These are phyloP conservation scores for Pluvianellus socialis DNA, from an alignment of 2,113 vertebrate genomes.

Conservation along the genomic window DNA sequence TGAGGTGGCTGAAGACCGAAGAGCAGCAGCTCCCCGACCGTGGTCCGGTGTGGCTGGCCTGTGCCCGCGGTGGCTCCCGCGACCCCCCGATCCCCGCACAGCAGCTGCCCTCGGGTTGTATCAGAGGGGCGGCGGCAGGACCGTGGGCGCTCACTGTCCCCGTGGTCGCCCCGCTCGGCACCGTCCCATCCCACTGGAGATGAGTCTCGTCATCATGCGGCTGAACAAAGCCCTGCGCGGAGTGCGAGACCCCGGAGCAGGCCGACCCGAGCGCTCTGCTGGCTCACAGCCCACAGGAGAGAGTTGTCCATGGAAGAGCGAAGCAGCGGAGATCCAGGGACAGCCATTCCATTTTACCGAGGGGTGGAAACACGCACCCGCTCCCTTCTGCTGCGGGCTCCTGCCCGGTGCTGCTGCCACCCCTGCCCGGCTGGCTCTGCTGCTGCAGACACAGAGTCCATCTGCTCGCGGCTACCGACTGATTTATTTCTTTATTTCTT, in stretches of 20 bases:
- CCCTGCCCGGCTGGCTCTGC: neutral
- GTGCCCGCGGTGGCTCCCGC: too few species aligned
- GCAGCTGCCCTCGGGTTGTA: accelerated
- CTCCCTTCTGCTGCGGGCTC: neutral
- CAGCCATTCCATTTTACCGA: neutral
- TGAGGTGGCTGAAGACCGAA: neutral
- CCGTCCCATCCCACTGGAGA: neutral
- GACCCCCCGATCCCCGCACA: neutral
- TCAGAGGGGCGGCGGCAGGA: accelerated
- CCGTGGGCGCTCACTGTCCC: accelerated
- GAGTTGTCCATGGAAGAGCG: too few species aligned
- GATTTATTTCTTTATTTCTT: too few species aligned
- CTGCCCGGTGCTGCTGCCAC: neutral
- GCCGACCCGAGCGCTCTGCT: neutral
- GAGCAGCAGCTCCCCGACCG: neutral
- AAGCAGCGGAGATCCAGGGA: neutral
- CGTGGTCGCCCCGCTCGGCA: accelerated
- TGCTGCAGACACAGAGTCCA: neutral
- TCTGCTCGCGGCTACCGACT: neutral
- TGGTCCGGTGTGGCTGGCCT: accelerated
- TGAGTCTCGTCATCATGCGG: neutral
- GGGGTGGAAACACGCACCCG: neutral
- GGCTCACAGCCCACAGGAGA: neutral
- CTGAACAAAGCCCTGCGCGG: neutral
- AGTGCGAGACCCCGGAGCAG: neutral